These are phyloP conservation scores for Anarrhichthys ocellatus DNA, from an alignment of 2,113 vertebrate species.

Conservation along the genomic window DNA sequence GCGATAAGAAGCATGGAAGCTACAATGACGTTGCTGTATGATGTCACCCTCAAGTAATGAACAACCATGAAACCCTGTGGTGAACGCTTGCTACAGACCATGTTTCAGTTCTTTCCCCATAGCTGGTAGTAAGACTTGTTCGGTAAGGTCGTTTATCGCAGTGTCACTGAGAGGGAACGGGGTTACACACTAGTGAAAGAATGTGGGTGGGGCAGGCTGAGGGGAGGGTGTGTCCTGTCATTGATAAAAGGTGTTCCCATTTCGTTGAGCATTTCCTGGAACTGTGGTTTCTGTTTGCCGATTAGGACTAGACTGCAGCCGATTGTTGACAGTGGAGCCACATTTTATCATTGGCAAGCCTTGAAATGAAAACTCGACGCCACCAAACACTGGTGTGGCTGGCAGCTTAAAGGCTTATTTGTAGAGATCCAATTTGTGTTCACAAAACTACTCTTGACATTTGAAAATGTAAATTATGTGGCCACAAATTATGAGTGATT, in stretches of 20 bases:
- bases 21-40: slow-evolving; percentile 24
- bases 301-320: slow-evolving; percentile 57
- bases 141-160: slow-evolving; percentile 12
- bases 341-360: slow-evolving; percentile 5
- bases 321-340: neutral
- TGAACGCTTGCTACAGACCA: neutral
- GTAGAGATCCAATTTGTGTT: slow-evolving; percentile 1
- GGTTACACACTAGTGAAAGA: slow-evolving; percentile 62
- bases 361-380: neutral
- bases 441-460: slow-evolving; percentile 4
- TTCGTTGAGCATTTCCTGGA: slow-evolving; percentile 76
- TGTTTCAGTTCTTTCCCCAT: slow-evolving; percentile 32
- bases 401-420: neutral
- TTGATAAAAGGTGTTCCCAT: slow-evolving; percentile 75
- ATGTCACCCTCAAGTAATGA: slow-evolving; percentile 38
- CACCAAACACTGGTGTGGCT: neutral
- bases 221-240: slow-evolving; percentile 57
- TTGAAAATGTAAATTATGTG: neutral
- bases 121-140: slow-evolving; percentile 38
- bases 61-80: neutral
- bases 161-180: slow-evolving; percentile 42
- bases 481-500: neutral
- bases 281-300: slow-evolving; percentile 70
- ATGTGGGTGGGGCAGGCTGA: slow-evolving; percentile 73
- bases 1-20: slow-evolving; percentile 10